Percentiles rank a stretch among this genome's conserved stretches.
Conservation (phyloP, 2,797 vertebrate species). For the Naso thynnoides region DNA sequence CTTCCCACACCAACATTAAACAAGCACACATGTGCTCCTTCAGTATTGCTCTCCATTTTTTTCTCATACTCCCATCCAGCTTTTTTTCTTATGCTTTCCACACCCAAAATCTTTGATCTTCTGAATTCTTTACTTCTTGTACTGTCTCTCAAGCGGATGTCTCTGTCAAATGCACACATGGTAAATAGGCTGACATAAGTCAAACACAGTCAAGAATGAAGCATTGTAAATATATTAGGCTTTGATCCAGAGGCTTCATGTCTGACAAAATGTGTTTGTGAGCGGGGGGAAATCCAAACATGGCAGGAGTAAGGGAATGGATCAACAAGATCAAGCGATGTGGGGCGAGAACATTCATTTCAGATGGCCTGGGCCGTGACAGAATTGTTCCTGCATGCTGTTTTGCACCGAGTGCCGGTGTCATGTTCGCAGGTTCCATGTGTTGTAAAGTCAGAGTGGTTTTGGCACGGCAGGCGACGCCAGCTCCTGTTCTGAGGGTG, state of each 20-base stretch:
- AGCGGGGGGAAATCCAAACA: slow-evolving; percentile 68
- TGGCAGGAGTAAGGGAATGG: slow-evolving; percentile 64
- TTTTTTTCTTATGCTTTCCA: slow-evolving; percentile 46
- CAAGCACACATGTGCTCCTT: slow-evolving; percentile 70
- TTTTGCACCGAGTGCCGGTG: slow-evolving; percentile 74
- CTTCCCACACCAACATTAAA: slow-evolving; percentile 72
- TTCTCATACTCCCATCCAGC: slow-evolving; percentile 49
- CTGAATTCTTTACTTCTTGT: slow-evolving; percentile 44
- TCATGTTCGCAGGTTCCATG: slow-evolving; percentile 77
- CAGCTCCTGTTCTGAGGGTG: slow-evolving; percentile 73
- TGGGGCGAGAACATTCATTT: slow-evolving; percentile 81
- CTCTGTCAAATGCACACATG: slow-evolving; percentile 58
- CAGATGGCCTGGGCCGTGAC: slow-evolving; percentile 79
- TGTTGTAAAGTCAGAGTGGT: slow-evolving; percentile 78
- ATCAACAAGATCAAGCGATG: slow-evolving; percentile 79
- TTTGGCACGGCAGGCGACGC: slow-evolving; percentile 70
- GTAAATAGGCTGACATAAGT: slow-evolving; percentile 37
- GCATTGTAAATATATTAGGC: slow-evolving; percentile 63
- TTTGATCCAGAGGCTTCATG: slow-evolving; percentile 73
- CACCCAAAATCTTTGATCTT: slow-evolving; percentile 68
- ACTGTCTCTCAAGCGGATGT: slow-evolving; percentile 49
- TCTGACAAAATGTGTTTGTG: slow-evolving; percentile 76
- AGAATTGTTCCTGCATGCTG: slow-evolving; percentile 81
- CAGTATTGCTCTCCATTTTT: slow-evolving; percentile 45
- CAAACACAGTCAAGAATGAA: slow-evolving; percentile 64